Percentiles rank a stretch among this genome's conserved stretches.
Conservation (phyloP, 1,140 invertebrate genomes). For the Linepithema humile region DNA sequence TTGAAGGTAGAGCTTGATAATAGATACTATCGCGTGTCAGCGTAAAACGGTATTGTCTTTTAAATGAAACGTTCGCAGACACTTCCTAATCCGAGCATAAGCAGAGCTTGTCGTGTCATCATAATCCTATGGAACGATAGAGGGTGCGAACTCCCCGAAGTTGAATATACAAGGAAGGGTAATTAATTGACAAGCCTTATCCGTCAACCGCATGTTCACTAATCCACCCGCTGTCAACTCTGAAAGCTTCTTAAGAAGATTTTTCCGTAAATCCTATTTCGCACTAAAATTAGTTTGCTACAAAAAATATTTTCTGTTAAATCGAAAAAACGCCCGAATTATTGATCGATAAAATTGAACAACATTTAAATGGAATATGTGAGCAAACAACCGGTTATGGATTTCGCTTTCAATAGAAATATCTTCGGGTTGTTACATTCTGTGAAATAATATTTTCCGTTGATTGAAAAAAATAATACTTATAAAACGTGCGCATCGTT, state of each 20-base stretch:
- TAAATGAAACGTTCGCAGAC: conserved; percentile 54
- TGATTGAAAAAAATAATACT: conserved; percentile 30
- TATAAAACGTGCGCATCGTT: conserved; percentile 41
- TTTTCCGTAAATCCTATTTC: conserved; percentile 47
- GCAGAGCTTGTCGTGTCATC: conserved; percentile 68
- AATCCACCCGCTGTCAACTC: conserved; percentile 28
- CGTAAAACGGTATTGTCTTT: conserved; percentile 53
- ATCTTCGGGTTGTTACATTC: neutral
- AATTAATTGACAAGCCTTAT: conserved; percentile 72
- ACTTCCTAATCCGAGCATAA: conserved; percentile 58
- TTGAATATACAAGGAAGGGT: conserved; percentile 71
- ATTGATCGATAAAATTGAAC: conserved; percentile 6
- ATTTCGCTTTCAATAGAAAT: conserved; percentile 16
- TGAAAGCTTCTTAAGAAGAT: conserved; percentile 66
- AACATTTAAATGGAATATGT: conserved; percentile 13
- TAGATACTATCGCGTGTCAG: conserved; percentile 19
- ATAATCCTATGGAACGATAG: conserved; percentile 71
- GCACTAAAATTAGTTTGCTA: conserved; percentile 36
- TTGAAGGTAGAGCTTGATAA: neutral
- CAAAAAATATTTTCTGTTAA: neutral
- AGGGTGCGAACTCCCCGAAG: conserved; percentile 62
- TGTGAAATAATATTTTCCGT: neutral
- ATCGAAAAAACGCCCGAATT: conserved; percentile 17
- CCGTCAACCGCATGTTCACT: conserved; percentile 47
- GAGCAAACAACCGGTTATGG: neutral